Percentiles rank a stretch among this genome's conserved stretches.
Evolutionary conservation across 2,113 vertebrate genomes (phyloP).

Genomic region (Rhegmatorhina hoffmannsi): DNA sequence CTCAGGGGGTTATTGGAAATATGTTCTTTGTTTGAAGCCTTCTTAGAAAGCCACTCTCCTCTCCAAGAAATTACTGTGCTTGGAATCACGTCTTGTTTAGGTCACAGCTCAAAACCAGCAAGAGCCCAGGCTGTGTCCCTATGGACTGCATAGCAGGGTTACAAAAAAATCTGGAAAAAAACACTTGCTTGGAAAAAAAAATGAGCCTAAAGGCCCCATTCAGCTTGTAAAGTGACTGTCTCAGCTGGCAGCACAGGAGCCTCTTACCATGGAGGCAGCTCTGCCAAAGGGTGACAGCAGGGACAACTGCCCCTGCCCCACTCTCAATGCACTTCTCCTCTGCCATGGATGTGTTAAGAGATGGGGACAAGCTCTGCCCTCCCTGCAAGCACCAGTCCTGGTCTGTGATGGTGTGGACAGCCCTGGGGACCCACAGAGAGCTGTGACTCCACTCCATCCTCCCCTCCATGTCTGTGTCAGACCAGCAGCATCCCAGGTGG

Average conservation of each 20-base stretch:
- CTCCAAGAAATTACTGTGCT: background rate
- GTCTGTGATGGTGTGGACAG: background rate
- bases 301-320: background rate
- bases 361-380: background rate
- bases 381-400: accelerated
- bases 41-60: background rate
- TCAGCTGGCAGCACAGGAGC: background rate
- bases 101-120: background rate
- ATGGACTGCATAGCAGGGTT: accelerated
- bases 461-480: accelerated
- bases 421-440: background rate
- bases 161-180: background rate
- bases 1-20: background rate
- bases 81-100: background rate
- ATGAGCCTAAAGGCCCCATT: accelerated
- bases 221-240: accelerated
- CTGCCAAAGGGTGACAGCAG: accelerated
- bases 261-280: accelerated
- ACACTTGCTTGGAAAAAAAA: background rate
- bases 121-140: background rate
- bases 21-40: background rate
- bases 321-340: background rate
- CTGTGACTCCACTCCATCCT: accelerated
- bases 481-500: background rate
- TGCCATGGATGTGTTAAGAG: background rate